These are phyloP conservation scores for Agrenia bidenticulata DNA, from an alignment of 2,888 invertebrate species.

Conservation along the genomic window DNA sequence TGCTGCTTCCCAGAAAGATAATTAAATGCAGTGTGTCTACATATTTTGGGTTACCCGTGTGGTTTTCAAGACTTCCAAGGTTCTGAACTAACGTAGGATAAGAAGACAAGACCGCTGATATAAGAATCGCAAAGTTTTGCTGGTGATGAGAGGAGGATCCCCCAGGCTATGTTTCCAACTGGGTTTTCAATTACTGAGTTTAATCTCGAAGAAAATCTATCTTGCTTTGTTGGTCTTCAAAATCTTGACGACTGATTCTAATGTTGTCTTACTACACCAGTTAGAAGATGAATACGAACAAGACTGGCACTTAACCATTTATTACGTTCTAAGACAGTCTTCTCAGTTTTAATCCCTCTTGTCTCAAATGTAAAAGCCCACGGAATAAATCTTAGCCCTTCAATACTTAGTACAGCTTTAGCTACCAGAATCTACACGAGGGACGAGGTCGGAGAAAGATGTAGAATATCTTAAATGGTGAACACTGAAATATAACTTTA, in stretches of 20 bases:
- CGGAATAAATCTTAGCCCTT: constrained; percentile 8
- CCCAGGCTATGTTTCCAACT: constrained; percentile 31
- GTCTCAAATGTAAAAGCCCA: background rate
- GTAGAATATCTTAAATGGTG: background rate
- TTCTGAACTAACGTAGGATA: background rate
- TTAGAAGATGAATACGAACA: constrained; percentile 13
- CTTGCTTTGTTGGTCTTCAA: constrained; percentile 27
- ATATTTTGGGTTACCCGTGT: too few species aligned
- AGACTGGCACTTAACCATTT: constrained; percentile 21
- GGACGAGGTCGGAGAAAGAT: background rate
- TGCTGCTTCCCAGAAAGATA: too few species aligned
- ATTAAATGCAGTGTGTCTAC: too few species aligned
- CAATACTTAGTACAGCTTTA: constrained; percentile 1
- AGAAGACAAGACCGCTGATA: constrained; percentile 14
- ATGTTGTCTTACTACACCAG: constrained; percentile 12
- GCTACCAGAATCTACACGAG: background rate
- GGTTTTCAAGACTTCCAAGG: too few species aligned
- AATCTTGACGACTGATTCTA: constrained; percentile 24
- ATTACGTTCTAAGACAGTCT: constrained; percentile 11
- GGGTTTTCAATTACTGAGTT: constrained; percentile 34
- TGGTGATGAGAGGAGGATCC: constrained; percentile 35
- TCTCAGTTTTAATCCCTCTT: constrained; percentile 1
- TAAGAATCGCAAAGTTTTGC: constrained; percentile 30
- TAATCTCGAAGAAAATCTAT: constrained; percentile 38
- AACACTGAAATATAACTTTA: constrained; percentile 7